phyloP scores from a whole-genome alignment of 2,888 invertebrate species.

The Trichogramma evanescens region DNA sequence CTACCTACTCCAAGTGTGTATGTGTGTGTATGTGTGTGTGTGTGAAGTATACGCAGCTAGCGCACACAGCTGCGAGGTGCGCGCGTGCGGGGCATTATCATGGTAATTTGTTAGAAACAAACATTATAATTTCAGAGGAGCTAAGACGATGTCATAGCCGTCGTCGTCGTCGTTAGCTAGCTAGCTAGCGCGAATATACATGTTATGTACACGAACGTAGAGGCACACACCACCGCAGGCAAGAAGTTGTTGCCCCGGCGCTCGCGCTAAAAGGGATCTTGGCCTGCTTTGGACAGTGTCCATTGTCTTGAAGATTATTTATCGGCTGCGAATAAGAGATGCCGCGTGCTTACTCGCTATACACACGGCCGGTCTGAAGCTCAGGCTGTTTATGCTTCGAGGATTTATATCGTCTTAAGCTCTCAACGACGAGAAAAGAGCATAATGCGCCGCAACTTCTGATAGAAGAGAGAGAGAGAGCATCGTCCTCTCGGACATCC shows the following conservation, averaged over 20 bases:
- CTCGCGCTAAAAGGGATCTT: conserved; percentile 42
- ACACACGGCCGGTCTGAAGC: conserved; percentile 21
- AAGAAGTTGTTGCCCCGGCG: no score
- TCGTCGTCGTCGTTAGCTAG: no score
- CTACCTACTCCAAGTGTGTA: conserved; percentile 14
- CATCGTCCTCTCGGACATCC: no score
- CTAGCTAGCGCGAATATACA: no score
- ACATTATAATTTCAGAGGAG: conserved; percentile 43
- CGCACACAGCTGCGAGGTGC: conserved; percentile 29
- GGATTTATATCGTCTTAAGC: conserved; percentile 18
- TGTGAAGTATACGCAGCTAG: conserved; percentile 29
- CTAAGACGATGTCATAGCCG: conserved; percentile 13
- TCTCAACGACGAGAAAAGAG: neutral
- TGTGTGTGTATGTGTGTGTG: conserved; percentile 33
- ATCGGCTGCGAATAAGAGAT: conserved; percentile 34
- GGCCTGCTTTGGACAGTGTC: conserved; percentile 48
- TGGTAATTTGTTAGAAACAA: conserved; percentile 49
- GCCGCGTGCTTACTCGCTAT: conserved; percentile 19
- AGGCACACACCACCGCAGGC: neutral
- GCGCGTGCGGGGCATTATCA: conserved; percentile 42
- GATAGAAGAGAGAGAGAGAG: neutral
- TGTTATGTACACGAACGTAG: neutral
- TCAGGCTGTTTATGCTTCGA: conserved; percentile 29
- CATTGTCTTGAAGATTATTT: conserved; percentile 46
- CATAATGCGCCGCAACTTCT: neutral